Conservation (phyloP, 2,888 invertebrate species). For the Autographa gamma region DNA sequence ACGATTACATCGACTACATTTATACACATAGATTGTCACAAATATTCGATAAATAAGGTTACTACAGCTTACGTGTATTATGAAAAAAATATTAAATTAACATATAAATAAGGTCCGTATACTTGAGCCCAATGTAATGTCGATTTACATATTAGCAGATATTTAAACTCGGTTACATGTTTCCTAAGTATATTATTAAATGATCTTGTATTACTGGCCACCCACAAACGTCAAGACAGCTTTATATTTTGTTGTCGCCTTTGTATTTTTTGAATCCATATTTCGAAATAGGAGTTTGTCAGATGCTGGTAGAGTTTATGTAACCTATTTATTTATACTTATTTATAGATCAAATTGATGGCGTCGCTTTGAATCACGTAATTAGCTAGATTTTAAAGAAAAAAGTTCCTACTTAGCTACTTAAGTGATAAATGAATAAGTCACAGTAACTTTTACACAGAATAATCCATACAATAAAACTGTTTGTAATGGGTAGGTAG, state of each 20-base stretch:
- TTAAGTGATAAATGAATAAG: too few relatives aligned
- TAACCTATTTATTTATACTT: too few relatives aligned
- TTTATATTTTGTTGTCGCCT: constrained; percentile 5
- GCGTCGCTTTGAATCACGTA: not conserved
- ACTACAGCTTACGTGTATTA: constrained; percentile 31
- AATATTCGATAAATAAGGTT: constrained; percentile 28
- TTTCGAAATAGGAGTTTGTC: not conserved
- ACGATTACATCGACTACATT: constrained; percentile 23
- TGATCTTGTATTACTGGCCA: constrained; percentile 24
- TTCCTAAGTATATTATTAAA: constrained; percentile 40
- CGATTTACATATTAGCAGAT: constrained; percentile 48
- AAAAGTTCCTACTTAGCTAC: too few relatives aligned
- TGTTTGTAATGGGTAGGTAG: not conserved
- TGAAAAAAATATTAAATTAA: constrained; percentile 43
- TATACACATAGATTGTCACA: constrained; percentile 33
- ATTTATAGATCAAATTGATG: too few relatives aligned
- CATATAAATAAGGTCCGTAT: constrained; percentile 51
- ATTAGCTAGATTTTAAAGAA: too few relatives aligned
- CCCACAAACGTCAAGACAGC: constrained; percentile 23
- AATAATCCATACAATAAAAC: not conserved
- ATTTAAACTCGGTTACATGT: constrained; percentile 21
- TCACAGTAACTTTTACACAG: not conserved
- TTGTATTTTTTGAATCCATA: not conserved
- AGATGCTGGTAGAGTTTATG: not conserved
- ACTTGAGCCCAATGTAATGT: constrained; percentile 48